These are phyloP conservation scores for Apoderus coryli DNA, from an alignment of 2,888 invertebrate species.

Conservation along the genomic window DNA sequence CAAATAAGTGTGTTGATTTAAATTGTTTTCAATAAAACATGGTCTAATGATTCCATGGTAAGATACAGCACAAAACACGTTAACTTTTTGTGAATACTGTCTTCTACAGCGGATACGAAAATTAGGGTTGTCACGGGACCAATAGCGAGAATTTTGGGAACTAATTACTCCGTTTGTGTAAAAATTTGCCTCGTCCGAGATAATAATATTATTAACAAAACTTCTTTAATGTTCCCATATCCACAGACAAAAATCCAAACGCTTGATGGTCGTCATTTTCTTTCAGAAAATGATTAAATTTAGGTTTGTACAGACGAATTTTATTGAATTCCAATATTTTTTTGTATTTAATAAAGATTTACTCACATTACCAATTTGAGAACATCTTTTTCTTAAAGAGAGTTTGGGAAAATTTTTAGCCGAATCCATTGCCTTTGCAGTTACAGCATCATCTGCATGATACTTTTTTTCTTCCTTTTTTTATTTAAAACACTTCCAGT, in stretches of 20 bases:
- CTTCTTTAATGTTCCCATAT: not conserved
- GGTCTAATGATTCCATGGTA: slow-evolving; percentile 1
- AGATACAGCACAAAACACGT: not conserved
- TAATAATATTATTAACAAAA: slow-evolving; percentile 1
- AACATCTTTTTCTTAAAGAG: not conserved
- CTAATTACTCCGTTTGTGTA: slow-evolving; percentile 1
- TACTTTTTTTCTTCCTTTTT: slow-evolving; percentile 2
- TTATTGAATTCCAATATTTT: not conserved
- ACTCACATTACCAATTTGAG: slow-evolving; percentile 1
- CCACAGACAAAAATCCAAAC: slow-evolving; percentile 3
- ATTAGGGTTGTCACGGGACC: not conserved
- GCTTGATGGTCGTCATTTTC: slow-evolving; percentile 2
- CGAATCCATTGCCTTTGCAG: slow-evolving; percentile 2
- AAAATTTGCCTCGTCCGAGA: slow-evolving; percentile 2
- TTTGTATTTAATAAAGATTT: slow-evolving; percentile 3
- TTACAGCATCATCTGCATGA: slow-evolving; percentile 1
- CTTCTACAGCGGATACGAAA: slow-evolving; percentile 3
- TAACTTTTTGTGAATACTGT: slow-evolving; percentile 2
- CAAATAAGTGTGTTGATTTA: slow-evolving; percentile 2
- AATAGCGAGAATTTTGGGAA: not conserved
- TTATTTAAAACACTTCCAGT: slow-evolving; percentile 2
- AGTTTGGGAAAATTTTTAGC: slow-evolving; percentile 3
- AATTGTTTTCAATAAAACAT: slow-evolving; percentile 2
- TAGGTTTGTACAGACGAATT: slow-evolving; percentile 3
- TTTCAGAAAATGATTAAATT: slow-evolving; percentile 1